Evolutionary conservation across 2,888 invertebrate genomes (phyloP).

Genomic region (Heliconius charithonia): DNA sequence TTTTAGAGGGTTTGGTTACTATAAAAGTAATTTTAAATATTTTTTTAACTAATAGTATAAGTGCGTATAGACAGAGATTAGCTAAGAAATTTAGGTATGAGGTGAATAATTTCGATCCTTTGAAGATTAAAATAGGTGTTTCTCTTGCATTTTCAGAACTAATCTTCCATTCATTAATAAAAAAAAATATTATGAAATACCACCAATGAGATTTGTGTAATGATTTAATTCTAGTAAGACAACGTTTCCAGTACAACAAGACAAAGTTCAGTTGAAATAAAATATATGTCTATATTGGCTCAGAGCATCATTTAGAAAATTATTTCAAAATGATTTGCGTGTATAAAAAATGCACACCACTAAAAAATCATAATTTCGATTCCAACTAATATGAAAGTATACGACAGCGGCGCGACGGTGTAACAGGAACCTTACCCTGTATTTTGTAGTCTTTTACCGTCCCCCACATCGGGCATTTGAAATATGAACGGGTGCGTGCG

Average conservation of each 20-base stretch:
- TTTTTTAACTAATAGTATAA: neutral
- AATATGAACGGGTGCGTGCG: conserved; percentile 79
- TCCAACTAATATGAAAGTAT: neutral
- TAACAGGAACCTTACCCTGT: conserved; percentile 61
- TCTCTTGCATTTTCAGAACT: neutral
- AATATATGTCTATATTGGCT: no score
- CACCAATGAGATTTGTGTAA: neutral
- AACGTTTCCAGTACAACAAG: neutral
- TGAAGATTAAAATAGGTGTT: neutral
- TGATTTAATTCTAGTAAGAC: neutral
- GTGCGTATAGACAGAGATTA: no score
- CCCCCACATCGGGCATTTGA: conserved; percentile 77
- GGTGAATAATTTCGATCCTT: neutral
- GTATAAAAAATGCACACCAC: neutral
- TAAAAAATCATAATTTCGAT: neutral
- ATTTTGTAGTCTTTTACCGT: conserved; percentile 76
- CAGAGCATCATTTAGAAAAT: no score
- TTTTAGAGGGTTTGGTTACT: neutral
- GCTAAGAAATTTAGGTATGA: no score
- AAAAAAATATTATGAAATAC: neutral
- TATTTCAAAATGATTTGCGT: neutral
- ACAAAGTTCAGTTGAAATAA: neutral
- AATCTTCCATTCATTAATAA: neutral
- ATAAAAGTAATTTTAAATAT: neutral
- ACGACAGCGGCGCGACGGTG: conserved; percentile 50